Base-by-base conservation (phyloP, 2,888 invertebrate genomes). In the Amiota communis region DNA sequence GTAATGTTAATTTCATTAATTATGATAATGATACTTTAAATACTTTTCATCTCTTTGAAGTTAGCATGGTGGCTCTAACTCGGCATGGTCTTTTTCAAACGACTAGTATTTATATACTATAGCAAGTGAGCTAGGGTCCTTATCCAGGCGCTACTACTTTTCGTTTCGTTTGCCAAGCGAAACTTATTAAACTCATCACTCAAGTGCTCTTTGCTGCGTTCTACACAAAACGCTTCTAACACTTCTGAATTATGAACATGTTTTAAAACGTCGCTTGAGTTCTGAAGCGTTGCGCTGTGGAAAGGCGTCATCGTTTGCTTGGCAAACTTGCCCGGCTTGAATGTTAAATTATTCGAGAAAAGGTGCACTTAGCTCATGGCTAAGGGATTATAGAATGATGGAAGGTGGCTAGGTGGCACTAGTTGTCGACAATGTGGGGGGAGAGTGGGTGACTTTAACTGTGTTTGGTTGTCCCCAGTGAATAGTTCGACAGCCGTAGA, bases 161-260 rank as follows among this genome's bases (percentile, higher is more conserved):
- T 49, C 20, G 15, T 48, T 49, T 49, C 11, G 65, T 48, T 65
- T 65, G 47, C 48, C 46, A 63, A 20, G 71, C 67, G 13, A 67
- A 76, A 72, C 76, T 81, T 80, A 77, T 79, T 68, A 79, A 82
- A 77, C 79, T 81, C 79, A 80, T 81, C 80, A 78, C 75, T 82
- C 80, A 79, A 81, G 82, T 78, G 76, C 77, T 78, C 79, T 78
- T 79, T 70, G 36, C 36, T 36, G 78, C 79, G 80, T 81, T 75
- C 73, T 51, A 73, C 73, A 72, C 75, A 81, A 81, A 80, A 77
- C 79, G 79, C 77, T 76, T 73, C 73, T 76, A 81, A 79, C 81
- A 81, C 80, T 81, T 78, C 72, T 75, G 80, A 82, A 82, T 82
- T 79, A 80, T 80, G 76, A 76, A 75, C 79, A 76, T 71, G 74